phyloP scores from a whole-genome alignment of 2,113 vertebrate genomes.

The Phodopus roborovskii region DNA sequence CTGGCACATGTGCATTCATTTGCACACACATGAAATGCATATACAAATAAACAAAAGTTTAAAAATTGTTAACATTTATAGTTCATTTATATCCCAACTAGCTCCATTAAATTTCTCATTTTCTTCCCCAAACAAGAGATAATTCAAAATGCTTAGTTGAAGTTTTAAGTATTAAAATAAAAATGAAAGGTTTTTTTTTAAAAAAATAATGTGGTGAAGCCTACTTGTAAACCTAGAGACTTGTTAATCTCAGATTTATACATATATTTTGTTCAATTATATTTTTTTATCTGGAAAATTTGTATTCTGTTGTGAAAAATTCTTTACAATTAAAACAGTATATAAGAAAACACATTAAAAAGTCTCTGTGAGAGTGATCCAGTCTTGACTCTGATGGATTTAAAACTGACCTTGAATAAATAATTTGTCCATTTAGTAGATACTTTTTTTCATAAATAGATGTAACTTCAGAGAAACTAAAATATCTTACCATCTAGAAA shows the following conservation, averaged over 20 bases:
- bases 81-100: not conserved
- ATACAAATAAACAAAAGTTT: not conserved
- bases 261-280: not conserved
- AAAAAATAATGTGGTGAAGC: not conserved
- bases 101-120: not conserved
- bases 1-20: not conserved
- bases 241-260: not conserved
- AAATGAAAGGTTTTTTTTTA: not conserved
- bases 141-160: not conserved
- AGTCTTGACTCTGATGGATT: not conserved
- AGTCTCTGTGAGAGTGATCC: not conserved
- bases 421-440: conserved; percentile 16
- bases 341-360: not conserved
- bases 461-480: conserved; percentile 55
- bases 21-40: not conserved
- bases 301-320: not conserved
- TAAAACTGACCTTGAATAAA: conserved; percentile 63
- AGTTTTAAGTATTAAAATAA: not conserved
- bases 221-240: not conserved
- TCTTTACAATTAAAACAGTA: conserved; percentile 35
- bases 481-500: conserved; percentile 15
- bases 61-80: not conserved
- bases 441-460: conserved; percentile 31
- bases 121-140: not conserved
- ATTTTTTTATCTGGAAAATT: conserved; percentile 38